phyloP scores from a whole-genome alignment of 2,888 invertebrate genomes.

The Brachycybe producta region DNA sequence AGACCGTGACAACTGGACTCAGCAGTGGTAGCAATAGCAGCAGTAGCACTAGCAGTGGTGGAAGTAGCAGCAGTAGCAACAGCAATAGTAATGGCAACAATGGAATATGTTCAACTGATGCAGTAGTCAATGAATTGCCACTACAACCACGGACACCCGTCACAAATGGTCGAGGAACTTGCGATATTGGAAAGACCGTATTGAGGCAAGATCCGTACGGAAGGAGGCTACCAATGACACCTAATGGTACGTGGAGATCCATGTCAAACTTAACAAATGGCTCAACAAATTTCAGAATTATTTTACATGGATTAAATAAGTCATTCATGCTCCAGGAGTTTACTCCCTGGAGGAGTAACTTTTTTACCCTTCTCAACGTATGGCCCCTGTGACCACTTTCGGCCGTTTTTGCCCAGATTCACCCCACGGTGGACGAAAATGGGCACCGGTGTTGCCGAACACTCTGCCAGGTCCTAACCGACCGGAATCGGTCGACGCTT shows the following conservation, averaged over 20 bases:
- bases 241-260: slow-evolving; percentile 41
- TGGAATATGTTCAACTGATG: too few relatives aligned
- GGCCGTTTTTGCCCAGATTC: too few relatives aligned
- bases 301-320: too few relatives aligned
- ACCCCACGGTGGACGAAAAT: too few relatives aligned
- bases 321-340: too few relatives aligned
- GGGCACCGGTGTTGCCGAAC: too few relatives aligned
- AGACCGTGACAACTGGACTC: background rate
- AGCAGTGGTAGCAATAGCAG: slow-evolving; percentile 9
- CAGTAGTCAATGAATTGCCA: slow-evolving; percentile 4
- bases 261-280: background rate
- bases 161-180: slow-evolving; percentile 3
- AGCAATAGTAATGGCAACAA: slow-evolving; percentile 14
- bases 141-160: slow-evolving; percentile 9
- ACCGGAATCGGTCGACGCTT: too few relatives aligned
- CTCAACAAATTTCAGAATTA: too few relatives aligned
- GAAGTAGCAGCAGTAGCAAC: slow-evolving; percentile 12
- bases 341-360: too few relatives aligned
- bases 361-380: too few relatives aligned
- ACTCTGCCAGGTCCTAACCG: too few relatives aligned
- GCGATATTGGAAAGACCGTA: slow-evolving; percentile 3
- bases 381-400: too few relatives aligned
- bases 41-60: slow-evolving; percentile 12
- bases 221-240: slow-evolving; percentile 42
- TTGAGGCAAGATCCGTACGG: slow-evolving; percentile 33